These are phyloP conservation scores for Pachydiplax longipennis DNA, from an alignment of 2,888 invertebrate genomes.

Conservation along the genomic window DNA sequence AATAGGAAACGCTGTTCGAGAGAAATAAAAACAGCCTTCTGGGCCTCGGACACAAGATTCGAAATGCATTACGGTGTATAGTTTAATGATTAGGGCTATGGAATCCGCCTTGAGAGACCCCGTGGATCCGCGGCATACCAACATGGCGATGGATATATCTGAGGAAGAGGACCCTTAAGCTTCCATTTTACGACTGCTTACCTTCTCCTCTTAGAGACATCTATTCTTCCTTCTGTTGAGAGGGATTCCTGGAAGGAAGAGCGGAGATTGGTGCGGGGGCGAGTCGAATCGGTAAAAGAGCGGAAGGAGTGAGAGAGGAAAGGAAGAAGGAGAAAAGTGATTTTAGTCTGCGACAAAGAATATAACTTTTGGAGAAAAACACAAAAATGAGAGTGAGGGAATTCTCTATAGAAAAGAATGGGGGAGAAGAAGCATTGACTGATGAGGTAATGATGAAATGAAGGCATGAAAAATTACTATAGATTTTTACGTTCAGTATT, in stretches of 20 bases:
- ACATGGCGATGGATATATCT: conserved; percentile 6
- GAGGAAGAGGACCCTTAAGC: not conserved
- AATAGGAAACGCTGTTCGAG: not conserved
- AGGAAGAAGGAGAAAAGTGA: not conserved
- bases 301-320: not conserved
- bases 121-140: conserved; percentile 3
- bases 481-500: too few species aligned
- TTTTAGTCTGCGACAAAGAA: not conserved
- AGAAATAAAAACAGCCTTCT: not conserved
- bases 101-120: not conserved
- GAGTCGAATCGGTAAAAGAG: not conserved
- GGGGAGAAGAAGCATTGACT: too few species aligned
- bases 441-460: too few species aligned
- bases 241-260: not conserved
- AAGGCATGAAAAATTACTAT: too few species aligned
- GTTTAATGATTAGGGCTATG: conserved; percentile 10
- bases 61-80: not conserved
- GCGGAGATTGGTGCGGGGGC: not conserved
- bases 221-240: not conserved
- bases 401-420: too few species aligned
- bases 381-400: too few species aligned
- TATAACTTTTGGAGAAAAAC: too few species aligned
- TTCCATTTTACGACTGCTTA: not conserved
- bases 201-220: not conserved
- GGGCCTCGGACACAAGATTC: not conserved